A percentile compares a stretch with the other conserved stretches of the same genome.
These are phyloP conservation scores for Cordylochernes scorpioides DNA, from an alignment of 2,888 invertebrate species.

Conservation along the genomic window DNA sequence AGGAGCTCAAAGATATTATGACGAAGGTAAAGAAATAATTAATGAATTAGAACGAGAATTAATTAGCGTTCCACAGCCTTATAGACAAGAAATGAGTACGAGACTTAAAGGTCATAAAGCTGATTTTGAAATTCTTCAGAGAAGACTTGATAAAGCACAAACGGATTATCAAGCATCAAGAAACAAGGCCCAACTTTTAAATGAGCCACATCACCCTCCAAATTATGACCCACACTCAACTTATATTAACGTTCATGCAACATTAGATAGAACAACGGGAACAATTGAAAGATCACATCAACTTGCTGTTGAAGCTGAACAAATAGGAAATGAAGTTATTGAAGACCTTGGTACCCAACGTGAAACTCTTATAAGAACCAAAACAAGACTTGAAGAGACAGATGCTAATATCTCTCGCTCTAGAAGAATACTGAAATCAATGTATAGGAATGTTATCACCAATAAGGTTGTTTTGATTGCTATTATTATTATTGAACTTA, in stretches of 20 bases:
- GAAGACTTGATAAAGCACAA: background rate
- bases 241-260: slow-evolving; percentile 19
- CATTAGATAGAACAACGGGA: slow-evolving; percentile 18
- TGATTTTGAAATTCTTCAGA: background rate
- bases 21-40: slow-evolving; percentile 15
- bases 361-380: slow-evolving; percentile 36
- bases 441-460: slow-evolving; percentile 21
- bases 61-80: slow-evolving; percentile 18
- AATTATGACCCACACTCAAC: slow-evolving; percentile 18
- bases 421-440: slow-evolving; percentile 20
- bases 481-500: no score
- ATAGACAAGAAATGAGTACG: slow-evolving; percentile 17
- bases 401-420: slow-evolving; percentile 20
- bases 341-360: slow-evolving; percentile 44
- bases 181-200: slow-evolving; percentile 14
- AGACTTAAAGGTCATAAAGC: background rate
- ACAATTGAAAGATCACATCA: slow-evolving; percentile 35
- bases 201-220: slow-evolving; percentile 5
- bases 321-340: slow-evolving; percentile 44
- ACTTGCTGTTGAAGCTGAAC: slow-evolving; percentile 49
- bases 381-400: slow-evolving; percentile 26
- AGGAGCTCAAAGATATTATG: slow-evolving; percentile 15
- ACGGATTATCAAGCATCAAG: slow-evolving; percentile 15
- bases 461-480: slow-evolving; percentile 23
- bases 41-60: slow-evolving; percentile 24